Evolutionary conservation across 2,888 invertebrate species (phyloP).

Genomic region (Dione vanillae): DNA sequence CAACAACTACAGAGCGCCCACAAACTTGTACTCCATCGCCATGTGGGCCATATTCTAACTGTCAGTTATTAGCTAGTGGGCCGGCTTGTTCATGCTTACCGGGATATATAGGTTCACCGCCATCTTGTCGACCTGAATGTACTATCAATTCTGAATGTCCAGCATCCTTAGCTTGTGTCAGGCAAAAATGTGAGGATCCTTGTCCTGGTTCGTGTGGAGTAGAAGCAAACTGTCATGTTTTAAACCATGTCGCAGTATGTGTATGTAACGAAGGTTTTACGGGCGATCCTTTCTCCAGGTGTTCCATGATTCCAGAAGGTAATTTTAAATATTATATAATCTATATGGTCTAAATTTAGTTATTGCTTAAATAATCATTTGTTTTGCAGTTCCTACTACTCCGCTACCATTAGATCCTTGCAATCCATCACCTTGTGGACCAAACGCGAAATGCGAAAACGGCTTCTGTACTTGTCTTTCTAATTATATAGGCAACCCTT

Average conservation of each 20-base stretch:
- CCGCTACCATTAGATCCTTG: slow-evolving; percentile 83
- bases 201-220: slow-evolving; percentile 93
- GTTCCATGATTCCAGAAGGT: slow-evolving; percentile 84
- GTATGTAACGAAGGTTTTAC: slow-evolving; percentile 89
- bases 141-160: slow-evolving; percentile 91
- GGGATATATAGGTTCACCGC: slow-evolving; percentile 91
- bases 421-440: slow-evolving; percentile 89
- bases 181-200: slow-evolving; percentile 92
- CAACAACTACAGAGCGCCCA: slow-evolving; percentile 85
- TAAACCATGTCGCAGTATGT: slow-evolving; percentile 92
- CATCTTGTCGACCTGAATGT: slow-evolving; percentile 92
- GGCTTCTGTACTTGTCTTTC: slow-evolving; percentile 88
- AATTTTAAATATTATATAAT: slow-evolving; percentile 34
- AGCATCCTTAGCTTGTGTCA: slow-evolving; percentile 89
- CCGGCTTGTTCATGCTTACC: slow-evolving; percentile 92
- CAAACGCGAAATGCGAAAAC: slow-evolving; percentile 88
- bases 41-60: slow-evolving; percentile 93
- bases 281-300: slow-evolving; percentile 92
- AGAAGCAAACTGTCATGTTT: slow-evolving; percentile 90
- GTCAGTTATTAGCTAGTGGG: slow-evolving; percentile 88
- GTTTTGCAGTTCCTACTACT: slow-evolving; percentile 67
- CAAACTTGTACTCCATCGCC: slow-evolving; percentile 92
- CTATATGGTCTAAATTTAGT: neutral
- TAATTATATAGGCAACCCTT: slow-evolving; percentile 89
- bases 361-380: neutral